Evolutionary conservation across 2,888 invertebrate genomes (phyloP).

Genomic region (Escarpia spicata): DNA sequence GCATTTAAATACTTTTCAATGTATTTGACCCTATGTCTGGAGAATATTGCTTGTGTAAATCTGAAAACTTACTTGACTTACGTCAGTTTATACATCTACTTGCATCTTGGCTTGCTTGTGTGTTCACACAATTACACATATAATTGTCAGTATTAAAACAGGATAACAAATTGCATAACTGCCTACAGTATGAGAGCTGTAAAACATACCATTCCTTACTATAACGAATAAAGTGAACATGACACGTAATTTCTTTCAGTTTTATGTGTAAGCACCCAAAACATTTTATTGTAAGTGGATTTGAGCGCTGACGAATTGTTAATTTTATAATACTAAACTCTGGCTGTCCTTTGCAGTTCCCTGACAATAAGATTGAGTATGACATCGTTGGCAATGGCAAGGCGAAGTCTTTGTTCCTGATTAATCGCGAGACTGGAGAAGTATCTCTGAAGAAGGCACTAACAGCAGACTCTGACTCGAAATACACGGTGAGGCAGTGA

Average conservation of each 20-base stretch:
- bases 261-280: no score
- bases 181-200: neutral
- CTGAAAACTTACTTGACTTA: neutral
- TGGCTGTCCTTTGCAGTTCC: conserved; percentile 33
- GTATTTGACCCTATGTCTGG: no score
- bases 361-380: conserved; percentile 39
- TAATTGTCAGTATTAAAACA: neutral
- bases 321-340: neutral
- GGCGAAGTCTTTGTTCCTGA: conserved; percentile 39
- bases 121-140: neutral
- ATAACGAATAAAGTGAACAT: no score
- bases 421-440: conserved; percentile 36
- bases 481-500: conserved; percentile 21
- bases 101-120: neutral
- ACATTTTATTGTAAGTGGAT: no score
- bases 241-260: no score
- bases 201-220: neutral
- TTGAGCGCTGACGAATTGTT: no score
- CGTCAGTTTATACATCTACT: neutral
- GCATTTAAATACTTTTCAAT: no score
- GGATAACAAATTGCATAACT: neutral
- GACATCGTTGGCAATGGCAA: conserved; percentile 33
- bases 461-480: conserved; percentile 22
- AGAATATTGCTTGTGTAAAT: neutral
- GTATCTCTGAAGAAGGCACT: conserved; percentile 32